Base-by-base conservation (phyloP, 2,888 invertebrate species). In the Macropis europaea region DNA sequence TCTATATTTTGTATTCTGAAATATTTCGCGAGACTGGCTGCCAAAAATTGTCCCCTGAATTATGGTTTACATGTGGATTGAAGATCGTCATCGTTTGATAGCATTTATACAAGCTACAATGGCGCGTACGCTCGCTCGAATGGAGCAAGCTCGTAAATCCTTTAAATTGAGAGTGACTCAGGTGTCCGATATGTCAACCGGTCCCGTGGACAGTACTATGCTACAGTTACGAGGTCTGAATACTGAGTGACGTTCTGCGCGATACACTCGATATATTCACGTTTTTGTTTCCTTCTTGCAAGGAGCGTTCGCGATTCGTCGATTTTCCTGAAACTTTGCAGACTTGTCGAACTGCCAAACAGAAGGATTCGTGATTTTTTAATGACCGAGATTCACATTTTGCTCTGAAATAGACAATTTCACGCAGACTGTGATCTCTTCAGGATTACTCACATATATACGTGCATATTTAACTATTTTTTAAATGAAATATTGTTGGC, bases 81-180 rank as follows among this genome's bases (percentile, higher is more conserved):
- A 15, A 17, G 54, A 9, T 26, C n/a, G 30, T 34, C 32, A 38
- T 26, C 9, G 13, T 43, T 26, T 15, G 61, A 57, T 22, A 38
- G 43, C 40, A 34, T 69, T 59, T 61, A 22, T 42, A 47, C 15
- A 22, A 66, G 36, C 53, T 1, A 13, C 15, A 36, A 34, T 17
- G 40, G 26, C 45, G 54, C 19, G 57, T 22, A 38, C 38, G 32
- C 57, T 50, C 19, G 28, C 53, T 38, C 32, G 26, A 34, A 9
- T 17, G 17, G 72, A 75, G 68, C 68, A 56, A 67, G 61, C 76
- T 75, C 74, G 74, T 81, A 77, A 81, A 84, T 84, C 78, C 77
- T 71, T 74, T 78, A 80, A 82, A 84, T 83, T 79, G 81, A 82
- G 82, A 83, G 81, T 73, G 78, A 84, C 82, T 79, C 79, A 73